Evolutionary conservation across 2,113 vertebrate genomes (phyloP).

Genomic region (Podarcis cretensis): DNA sequence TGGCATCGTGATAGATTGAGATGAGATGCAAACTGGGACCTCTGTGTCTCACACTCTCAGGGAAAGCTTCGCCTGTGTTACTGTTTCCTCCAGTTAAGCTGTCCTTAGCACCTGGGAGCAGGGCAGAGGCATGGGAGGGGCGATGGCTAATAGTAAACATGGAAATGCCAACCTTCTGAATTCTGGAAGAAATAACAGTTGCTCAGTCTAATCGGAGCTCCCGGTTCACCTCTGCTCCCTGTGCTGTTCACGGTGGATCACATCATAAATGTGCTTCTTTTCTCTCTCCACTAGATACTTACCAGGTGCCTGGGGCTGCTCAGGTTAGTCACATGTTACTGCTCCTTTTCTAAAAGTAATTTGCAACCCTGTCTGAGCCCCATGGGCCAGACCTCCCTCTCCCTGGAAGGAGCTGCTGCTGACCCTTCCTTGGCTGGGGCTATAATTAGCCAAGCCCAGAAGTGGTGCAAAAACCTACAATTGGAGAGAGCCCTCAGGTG

Average conservation of each 20-base stretch:
- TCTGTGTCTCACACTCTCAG: neutral
- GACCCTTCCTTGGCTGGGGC: neutral
- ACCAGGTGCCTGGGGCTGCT: neutral
- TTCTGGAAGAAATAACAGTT: too few relatives aligned
- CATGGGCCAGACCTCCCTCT: neutral
- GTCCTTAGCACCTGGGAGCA: neutral
- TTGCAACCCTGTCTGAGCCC: slow-evolving; percentile 1
- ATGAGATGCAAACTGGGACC: neutral
- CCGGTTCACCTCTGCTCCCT: neutral
- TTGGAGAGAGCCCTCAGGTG: neutral
- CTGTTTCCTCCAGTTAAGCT: neutral
- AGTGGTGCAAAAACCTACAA: neutral
- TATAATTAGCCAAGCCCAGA: neutral
- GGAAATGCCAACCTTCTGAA: neutral
- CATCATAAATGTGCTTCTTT: neutral
- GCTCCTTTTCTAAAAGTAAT: slow-evolving; percentile 1
- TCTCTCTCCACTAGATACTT: neutral
- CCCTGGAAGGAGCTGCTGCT: neutral
- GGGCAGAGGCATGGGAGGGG: neutral
- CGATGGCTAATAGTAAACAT: neutral
- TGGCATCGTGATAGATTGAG: neutral
- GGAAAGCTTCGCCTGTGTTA: neutral
- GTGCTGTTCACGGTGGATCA: neutral
- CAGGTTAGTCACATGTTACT: neutral
- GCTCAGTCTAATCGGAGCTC: neutral